Percentiles rank a stretch among this genome's conserved stretches.
Conservation (phyloP, 2,888 invertebrate genomes). For the Chrysina gloriosa region DNA sequence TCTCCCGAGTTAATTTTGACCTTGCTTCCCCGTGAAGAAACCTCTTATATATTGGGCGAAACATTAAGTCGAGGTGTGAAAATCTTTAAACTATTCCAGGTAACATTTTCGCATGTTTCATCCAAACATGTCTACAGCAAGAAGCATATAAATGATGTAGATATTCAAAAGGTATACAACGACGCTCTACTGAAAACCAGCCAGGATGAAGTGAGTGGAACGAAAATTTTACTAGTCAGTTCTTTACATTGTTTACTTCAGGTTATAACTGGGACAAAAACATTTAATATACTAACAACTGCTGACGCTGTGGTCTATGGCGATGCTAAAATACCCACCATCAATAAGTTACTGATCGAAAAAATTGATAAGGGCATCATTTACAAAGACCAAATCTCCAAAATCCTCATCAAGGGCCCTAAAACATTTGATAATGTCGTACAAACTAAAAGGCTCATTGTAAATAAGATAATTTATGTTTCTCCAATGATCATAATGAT, state of each 20-base stretch:
- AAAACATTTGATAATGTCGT: slow-evolving; percentile 59
- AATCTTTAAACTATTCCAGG: slow-evolving; percentile 49
- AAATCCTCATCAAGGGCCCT: slow-evolving; percentile 52
- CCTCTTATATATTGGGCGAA: neutral
- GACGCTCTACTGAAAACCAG: slow-evolving; percentile 57
- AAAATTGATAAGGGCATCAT: slow-evolving; percentile 54
- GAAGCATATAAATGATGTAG: slow-evolving; percentile 55
- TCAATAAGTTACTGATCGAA: slow-evolving; percentile 54
- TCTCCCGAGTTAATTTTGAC: no score
- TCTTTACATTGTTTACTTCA: no score
- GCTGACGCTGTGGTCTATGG: slow-evolving; percentile 43
- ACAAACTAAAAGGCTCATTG: slow-evolving; percentile 49
- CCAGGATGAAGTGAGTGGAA: slow-evolving; percentile 54
- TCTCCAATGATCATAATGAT: no score
- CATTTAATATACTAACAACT: slow-evolving; percentile 50
- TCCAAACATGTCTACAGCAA: slow-evolving; percentile 51
- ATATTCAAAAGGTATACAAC: slow-evolving; percentile 55
- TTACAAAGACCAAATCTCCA: slow-evolving; percentile 48
- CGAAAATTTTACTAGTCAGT: no score
- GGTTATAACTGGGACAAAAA: slow-evolving; percentile 56
- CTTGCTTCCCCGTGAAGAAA: no score
- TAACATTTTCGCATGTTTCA: slow-evolving; percentile 53
- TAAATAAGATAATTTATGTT: neutral
- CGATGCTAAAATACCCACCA: slow-evolving; percentile 48
- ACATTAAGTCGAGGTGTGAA: no score